A percentile compares a stretch with the other conserved stretches of the same genome.
These are phyloP conservation scores for Anguilla japonica DNA, from an alignment of 2,113 vertebrate species.

Conservation along the genomic window DNA sequence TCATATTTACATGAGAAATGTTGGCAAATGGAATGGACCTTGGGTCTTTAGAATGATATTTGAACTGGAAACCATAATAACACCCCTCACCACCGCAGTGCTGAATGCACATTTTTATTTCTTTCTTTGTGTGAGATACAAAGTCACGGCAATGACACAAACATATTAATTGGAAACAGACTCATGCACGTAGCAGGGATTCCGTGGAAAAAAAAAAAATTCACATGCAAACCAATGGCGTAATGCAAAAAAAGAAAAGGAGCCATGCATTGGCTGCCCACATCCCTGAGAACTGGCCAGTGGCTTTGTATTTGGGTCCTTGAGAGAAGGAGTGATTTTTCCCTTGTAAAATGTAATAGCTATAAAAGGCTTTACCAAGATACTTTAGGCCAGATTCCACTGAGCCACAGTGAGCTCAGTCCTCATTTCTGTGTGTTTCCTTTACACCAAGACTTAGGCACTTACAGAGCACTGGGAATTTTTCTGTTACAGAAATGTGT, in stretches of 20 bases:
- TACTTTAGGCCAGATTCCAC: not conserved
- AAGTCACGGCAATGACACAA: not conserved
- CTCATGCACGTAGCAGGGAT: not conserved
- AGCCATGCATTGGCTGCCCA: not conserved
- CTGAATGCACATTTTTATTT: constrained; percentile 14
- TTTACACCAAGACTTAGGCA: not conserved
- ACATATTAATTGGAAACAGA: constrained; percentile 28
- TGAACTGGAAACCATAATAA: constrained; percentile 15
- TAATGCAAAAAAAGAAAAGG: constrained; percentile 1
- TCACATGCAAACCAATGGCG: not conserved
- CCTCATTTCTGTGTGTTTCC: not conserved
- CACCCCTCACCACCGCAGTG: not conserved
- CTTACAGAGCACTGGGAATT: not conserved
- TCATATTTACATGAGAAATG: constrained; percentile 2
- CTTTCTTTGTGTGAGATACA: constrained; percentile 9
- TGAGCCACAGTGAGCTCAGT: not conserved
- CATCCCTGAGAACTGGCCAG: not conserved
- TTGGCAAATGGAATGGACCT: constrained; percentile 18
- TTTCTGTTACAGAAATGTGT: not conserved
- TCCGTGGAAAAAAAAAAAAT: constrained; percentile 10
- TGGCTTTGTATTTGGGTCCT: constrained; percentile 12
- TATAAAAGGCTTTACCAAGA: not conserved
- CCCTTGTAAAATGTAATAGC: not conserved
- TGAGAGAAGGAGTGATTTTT: not conserved
- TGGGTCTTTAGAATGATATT: constrained; percentile 3